Base-by-base conservation (phyloP, 2,888 invertebrate genomes). In the Orthosia incerta region DNA sequence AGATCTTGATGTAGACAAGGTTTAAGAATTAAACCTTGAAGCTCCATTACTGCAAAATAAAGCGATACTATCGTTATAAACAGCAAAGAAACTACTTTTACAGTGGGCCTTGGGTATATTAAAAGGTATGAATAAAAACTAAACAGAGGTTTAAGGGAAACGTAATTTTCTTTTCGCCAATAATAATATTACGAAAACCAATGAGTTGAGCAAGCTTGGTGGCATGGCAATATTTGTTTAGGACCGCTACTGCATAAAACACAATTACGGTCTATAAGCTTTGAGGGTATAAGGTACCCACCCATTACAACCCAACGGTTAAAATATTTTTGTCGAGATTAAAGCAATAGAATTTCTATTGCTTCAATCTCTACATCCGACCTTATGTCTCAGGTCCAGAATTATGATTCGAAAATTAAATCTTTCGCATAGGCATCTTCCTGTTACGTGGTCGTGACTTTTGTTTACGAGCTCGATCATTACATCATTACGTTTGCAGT, bases 241-340 rank as follows among this genome's bases (percentile, higher is more conserved):
- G 76, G 77, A 76, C 60, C n/a, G 23, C 51, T 71, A 46, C 39
- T 57, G 71, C 31, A 64, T 46, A 51, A 53, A 65, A 74, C n/a
- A 57, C 18, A 59, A 74, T 74, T 63, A 31, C 45, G 15, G 26
- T 48, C 7, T 45, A 23, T 55, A 56, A 50, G 26, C 61, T 48
- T 18, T 26, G 53, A 20, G 55, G 23, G 18, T 7, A 48, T 55
- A 61, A 23, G 11, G 48, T 18, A 56, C 16, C 23, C 23, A 45
- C 16, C 20, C n/a, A 65, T 39, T 57, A 46, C 39, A 39, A 39
- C 7, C 31, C 39, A 64, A 57, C 13, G 45, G 50, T 20, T 31
- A 76, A 48, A 59, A n/a, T 46, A 39, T 39, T 57, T 50, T 57
- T n/a, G n/a, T n/a, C n/a, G n/a, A n/a, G n/a, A n/a, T n/a, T n/a